A percentile compares a stretch with the other conserved stretches of the same genome.
Evolutionary conservation across 2,113 vertebrate genomes (phyloP).

Genomic region (Myotis davidii): DNA sequence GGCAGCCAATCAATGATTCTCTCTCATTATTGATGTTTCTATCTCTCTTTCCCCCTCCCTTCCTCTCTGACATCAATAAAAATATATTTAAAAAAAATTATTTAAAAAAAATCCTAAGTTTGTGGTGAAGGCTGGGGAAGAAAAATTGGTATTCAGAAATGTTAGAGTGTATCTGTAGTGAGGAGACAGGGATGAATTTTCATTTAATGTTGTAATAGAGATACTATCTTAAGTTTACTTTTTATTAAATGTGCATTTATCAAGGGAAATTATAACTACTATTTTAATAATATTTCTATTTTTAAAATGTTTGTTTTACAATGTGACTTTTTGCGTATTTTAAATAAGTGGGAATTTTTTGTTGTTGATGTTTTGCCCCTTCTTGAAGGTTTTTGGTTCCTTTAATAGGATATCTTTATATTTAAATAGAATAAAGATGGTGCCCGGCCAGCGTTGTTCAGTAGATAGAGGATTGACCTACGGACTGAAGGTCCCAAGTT

Average conservation of each 20-base stretch:
- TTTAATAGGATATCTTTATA: background rate
- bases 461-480: no score
- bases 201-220: background rate
- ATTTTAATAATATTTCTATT: background rate
- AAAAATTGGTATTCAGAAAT: conserved; percentile 43
- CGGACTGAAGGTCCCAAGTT: no score
- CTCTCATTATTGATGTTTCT: no score
- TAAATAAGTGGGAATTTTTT: background rate
- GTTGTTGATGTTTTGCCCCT: background rate
- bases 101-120: conserved; percentile 16
- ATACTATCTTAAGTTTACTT: background rate
- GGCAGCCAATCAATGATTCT: no score
- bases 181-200: background rate
- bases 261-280: background rate
- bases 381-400: background rate
- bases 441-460: no score
- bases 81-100: no score
- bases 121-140: background rate
- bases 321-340: background rate
- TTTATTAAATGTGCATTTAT: background rate
- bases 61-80: no score
- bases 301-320: background rate
- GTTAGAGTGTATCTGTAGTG: background rate
- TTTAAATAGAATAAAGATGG: conserved; percentile 44
- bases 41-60: no score